Base-by-base conservation (phyloP, 2,797 vertebrate genomes). In the Alosa sapidissima region DNA sequence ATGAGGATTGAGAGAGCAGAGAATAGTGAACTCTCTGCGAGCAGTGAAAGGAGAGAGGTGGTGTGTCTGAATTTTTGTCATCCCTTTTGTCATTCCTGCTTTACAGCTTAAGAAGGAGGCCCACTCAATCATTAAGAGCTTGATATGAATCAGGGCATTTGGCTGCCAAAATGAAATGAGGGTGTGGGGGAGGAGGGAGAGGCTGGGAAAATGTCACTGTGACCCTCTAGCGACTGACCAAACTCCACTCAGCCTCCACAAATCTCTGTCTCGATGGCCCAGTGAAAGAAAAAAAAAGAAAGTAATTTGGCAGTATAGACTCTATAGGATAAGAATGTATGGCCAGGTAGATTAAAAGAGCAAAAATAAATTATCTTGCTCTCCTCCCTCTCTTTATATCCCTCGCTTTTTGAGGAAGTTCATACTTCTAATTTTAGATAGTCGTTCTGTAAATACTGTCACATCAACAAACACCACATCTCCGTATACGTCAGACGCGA, bases 61-160 rank as follows among this genome's bases (percentile, higher is more conserved):
- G 72, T 0, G 28, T 36, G 11, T 45, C 36, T 78, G 33, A 21
- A 3, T 45, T 78, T 47, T 78, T 45, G 41, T 47, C 72, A 41
- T 36, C 36, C 16, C 14, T 19, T 78, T 47, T 78, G 72, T 78
- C 72, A 78, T 45, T 45, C 72, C 72, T 47, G 16, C 6, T 78
- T 78, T 47, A 78, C 45, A 45, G 41, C 16, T 0, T 78, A 41
- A 78, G 41, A 45, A 78, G 36, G 36, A 78, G 41, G 13, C 72
- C 16, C 72, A 45, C 72, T 78, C 72, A 47, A 75, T 78, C 72
- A 78, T 47, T 78, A 47, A 78, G 41, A 8, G 72, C 16, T 78
- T 45, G 72, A 47, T 78, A 78, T 78, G 72, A 78, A 78, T 78
- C 72, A 78, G 7, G 72, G 16, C 72, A 78, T 78, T 78, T 78